A percentile compares a stretch with the other conserved stretches of the same genome.
Evolutionary conservation across 2,113 vertebrate species (phyloP).

Genomic region (Laticauda colubrina): DNA sequence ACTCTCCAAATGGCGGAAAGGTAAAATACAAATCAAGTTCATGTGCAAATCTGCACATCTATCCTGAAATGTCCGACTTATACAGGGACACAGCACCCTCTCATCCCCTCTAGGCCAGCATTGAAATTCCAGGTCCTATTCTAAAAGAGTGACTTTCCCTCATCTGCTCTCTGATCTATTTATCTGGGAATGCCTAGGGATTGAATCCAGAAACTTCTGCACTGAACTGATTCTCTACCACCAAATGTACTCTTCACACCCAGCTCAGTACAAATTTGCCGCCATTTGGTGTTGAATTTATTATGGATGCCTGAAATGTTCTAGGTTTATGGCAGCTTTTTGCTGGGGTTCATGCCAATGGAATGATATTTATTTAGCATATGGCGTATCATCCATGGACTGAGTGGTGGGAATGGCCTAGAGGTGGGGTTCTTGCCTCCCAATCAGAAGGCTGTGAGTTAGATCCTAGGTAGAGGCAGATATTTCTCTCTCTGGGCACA

Average conservation of each 20-base stretch:
- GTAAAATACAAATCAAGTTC: not conserved
- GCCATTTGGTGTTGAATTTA: not conserved
- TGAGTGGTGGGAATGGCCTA: no score
- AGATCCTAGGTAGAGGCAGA: no score
- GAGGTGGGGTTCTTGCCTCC: no score
- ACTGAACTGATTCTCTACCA: not conserved
- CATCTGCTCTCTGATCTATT: not conserved
- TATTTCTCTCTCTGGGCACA: no score
- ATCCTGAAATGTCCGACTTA: not conserved
- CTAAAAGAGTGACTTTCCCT: not conserved
- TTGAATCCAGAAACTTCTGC: not conserved
- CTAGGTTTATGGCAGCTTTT: not conserved
- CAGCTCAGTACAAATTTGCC: not conserved
- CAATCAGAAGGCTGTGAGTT: no score
- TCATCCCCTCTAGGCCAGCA: not conserved
- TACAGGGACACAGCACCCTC: not conserved
- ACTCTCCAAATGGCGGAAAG: not conserved
- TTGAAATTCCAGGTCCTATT: not conserved
- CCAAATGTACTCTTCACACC: no score
- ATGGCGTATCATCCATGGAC: no score
- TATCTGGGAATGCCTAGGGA: not conserved
- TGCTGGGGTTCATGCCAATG: no score
- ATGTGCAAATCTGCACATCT: not conserved
- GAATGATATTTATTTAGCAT: no score
- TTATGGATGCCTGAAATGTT: no score